Base-by-base conservation (phyloP, 2,888 invertebrate genomes). In the Eueremaeus valkanovi region DNA sequence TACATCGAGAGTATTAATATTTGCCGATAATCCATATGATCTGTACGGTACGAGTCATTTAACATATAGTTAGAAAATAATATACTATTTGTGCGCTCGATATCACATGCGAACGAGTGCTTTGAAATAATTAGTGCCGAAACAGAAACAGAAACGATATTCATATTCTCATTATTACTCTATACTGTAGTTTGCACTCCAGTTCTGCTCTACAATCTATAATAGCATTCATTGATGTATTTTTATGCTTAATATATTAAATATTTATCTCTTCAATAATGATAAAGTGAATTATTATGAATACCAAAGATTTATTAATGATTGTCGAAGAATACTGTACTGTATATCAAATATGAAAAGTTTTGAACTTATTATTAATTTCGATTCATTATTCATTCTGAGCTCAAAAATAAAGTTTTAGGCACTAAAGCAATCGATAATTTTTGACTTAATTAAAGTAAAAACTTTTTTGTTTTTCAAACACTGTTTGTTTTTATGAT, bases 401-500 rank as follows among this genome's bases (percentile, higher is more conserved):
- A 45, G 6, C 8, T 6, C 9, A 16, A 45, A 16, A 45, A n/a
- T n/a, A n/a, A n/a, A n/a, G n/a, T n/a, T n/a, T n/a, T n/a, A n/a
- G n/a, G n/a, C n/a, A 18, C 9, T 11, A 45, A 16, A 45, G 45
- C 11, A 45, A 45, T 45, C 45, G 18, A 45, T 45, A 45, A 51
- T 51, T 24, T 24, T 6, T 51, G 51, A 51, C 21, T 51, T 51
- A 24, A 24, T 51, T 51, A 24, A 45, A 18, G 51, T 51, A 24
- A 45, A 18, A 21, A n/a, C 21, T 51, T 51, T n/a, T 6, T 51
- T 51, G n/a, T 51, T n/a, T 3, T 51, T 11, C 16, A 51, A n/a
- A 51, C 29, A 61, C 8, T 51, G 18, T 61, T 61, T 61, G 61
- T 61, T 61, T n/a, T 61, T 61, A 13, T 6, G 61, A 61, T 61